phyloP scores from a whole-genome alignment of 2,113 vertebrate genomes.

The Perca flavescens region DNA sequence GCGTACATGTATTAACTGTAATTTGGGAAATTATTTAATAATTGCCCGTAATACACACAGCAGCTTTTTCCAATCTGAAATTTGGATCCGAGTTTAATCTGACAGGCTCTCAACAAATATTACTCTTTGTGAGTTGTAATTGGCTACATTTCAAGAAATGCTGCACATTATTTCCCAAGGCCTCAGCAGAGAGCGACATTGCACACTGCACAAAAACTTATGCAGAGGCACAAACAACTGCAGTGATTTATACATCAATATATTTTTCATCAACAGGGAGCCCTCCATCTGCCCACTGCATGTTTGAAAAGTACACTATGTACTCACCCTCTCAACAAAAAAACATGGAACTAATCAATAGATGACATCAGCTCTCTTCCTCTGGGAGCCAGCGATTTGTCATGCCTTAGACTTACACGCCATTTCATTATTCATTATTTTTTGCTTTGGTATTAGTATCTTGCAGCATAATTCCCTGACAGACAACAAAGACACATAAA shows the following conservation, averaged over 20 bases:
- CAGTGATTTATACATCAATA: background rate
- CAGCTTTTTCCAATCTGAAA: conserved; percentile 45
- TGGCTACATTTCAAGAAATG: conserved; percentile 2
- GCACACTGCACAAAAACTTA: background rate
- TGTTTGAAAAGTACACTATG: conserved; percentile 43
- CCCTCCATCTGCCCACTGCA: background rate
- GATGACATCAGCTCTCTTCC: conserved; percentile 5
- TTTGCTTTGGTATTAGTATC: background rate
- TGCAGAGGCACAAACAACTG: background rate
- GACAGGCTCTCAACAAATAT: conserved; percentile 14
- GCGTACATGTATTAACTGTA: background rate
- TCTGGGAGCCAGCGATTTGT: background rate
- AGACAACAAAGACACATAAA: background rate
- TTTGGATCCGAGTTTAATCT: background rate
- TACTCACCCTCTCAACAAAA: conserved; percentile 20
- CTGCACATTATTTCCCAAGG: no score
- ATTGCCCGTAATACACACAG: background rate
- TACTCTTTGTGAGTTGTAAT: background rate
- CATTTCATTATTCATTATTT: background rate
- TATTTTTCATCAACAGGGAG: background rate
- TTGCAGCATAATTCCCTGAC: background rate
- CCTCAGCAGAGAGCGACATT: background rate
- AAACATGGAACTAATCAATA: conserved; percentile 51
- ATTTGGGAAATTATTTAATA: background rate
- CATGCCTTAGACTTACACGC: background rate